Base-by-base conservation (phyloP, 2,113 vertebrate genomes). In the Tachycineta bicolor region DNA sequence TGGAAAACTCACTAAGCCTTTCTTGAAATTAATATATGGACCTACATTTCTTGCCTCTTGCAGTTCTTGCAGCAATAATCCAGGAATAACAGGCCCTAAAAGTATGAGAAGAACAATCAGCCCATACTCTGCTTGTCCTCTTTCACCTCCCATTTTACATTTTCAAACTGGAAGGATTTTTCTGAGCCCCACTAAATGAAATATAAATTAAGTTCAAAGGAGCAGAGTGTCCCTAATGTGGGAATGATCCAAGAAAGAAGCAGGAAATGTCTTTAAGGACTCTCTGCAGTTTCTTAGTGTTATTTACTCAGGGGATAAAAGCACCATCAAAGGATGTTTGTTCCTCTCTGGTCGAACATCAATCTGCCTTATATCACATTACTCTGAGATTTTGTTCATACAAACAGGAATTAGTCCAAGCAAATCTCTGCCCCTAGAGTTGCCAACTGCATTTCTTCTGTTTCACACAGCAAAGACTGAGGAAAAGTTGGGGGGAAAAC, bases 261-360 rank as follows among this genome's bases (percentile, higher is more conserved):
- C 65, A 93, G 91, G 84, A 96, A 94, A 89, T 47, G 29, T 71
- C 73, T 91, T 76, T 73, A 84, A 89, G 56, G 50, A 28, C 90
- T 80, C 64, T 86, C 83, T 44, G 73, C 47, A 60, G 68, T 92
- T 89, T 89, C 83, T 91, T 50, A 49, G 49, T 0, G 1, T 85
- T 89, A 85, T 97, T 97, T 94, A 65, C 91, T 43, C 16, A 83
- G 53, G 62, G 87, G 67, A 93, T 91, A 94, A 94, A 95, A 85
- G 74, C 46, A 22, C 31, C 67, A 87, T 82, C 84, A 79, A 78
- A 91, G 55, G 43, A n/a, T 89, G 91, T 94, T 97, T 96, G 91
- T 83, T 96, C 84, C 70, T 46, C 33, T 74, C 78, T 73, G 74
- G 24, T 34, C 69, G 89, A 95, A 56, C 74, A 91, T 83, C 62